A percentile compares a stretch with the other conserved stretches of the same genome.
These are phyloP conservation scores for Eubasilissa regina DNA, from an alignment of 1,140 invertebrate genomes.

Conservation along the genomic window DNA sequence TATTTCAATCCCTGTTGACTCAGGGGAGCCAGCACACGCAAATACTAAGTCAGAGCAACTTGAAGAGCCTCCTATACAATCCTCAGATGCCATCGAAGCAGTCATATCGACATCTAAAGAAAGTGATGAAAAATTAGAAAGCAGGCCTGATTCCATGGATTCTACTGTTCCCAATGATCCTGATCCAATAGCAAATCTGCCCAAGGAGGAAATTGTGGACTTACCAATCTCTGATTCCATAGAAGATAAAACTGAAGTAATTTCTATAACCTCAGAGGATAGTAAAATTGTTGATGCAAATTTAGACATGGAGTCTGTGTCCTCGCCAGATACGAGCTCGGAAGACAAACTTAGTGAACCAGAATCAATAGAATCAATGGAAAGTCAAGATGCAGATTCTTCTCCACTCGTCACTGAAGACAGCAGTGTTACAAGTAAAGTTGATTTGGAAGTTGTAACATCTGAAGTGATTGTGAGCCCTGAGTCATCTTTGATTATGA, in stretches of 20 bases:
- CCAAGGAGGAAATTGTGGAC: constrained; percentile 21
- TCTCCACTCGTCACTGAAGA: neutral
- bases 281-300: constrained; percentile 7
- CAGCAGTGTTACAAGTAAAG: no score
- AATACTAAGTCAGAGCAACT: neutral
- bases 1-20: neutral
- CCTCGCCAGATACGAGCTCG: constrained; percentile 28
- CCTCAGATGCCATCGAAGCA: neutral
- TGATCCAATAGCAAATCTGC: neutral
- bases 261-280: neutral
- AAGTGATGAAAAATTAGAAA: constrained; percentile 16
- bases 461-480: constrained; percentile 5
- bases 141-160: neutral
- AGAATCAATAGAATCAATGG: constrained; percentile 28
- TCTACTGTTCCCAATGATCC: neutral
- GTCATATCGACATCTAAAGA: constrained; percentile 8
- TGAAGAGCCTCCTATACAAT: neutral
- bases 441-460: constrained; percentile 13
- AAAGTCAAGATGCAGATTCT: constrained; percentile 19
- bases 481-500: neutral
- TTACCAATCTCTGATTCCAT: neutral
- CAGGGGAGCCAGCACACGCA: neutral
- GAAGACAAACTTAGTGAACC: no score
- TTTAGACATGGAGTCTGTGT: constrained; percentile 7
- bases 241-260: constrained; percentile 7